A percentile compares a stretch with the other conserved stretches of the same genome.
Conservation (phyloP, 2,113 vertebrate genomes). For the Apteryx mantelli region DNA sequence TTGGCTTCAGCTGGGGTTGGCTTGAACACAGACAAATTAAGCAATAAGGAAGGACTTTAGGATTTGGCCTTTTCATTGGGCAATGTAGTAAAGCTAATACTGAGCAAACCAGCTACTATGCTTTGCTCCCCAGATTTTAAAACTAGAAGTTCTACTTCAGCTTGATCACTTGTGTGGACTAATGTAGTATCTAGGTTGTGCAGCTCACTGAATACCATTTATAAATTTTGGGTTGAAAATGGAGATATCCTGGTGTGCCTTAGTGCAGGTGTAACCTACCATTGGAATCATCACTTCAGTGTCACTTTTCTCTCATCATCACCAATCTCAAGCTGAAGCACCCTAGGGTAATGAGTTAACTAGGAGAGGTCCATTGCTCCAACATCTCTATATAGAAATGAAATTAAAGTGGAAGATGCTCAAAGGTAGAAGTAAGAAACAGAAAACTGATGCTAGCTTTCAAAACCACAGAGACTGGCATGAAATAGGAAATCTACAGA, state of each 20-base stretch:
- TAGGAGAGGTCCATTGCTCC: not conserved
- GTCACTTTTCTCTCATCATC: not conserved
- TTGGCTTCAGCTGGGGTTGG: not conserved
- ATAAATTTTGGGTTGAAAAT: not conserved
- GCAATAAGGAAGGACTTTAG: not conserved
- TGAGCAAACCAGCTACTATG: not conserved
- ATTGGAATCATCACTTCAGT: not conserved
- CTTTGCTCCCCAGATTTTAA: not conserved
- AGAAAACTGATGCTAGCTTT: not conserved
- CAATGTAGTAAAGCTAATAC: not conserved
- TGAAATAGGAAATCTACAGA: not conserved
- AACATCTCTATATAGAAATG: not conserved
- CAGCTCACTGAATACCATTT: not conserved
- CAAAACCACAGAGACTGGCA: not conserved
- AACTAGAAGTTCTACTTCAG: not conserved
- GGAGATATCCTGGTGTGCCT: not conserved
- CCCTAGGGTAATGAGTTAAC: not conserved
- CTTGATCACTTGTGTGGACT: not conserved
- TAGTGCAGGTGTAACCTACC: not conserved
- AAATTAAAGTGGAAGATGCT: not conserved
- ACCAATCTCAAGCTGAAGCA: not conserved
- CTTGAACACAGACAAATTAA: not conserved
- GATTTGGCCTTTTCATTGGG: not conserved
- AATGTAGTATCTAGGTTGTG: not conserved
- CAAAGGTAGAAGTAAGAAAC: not conserved